Percentiles rank a stretch among this genome's conserved stretches.
Conservation (phyloP, 2,888 invertebrate species). For the Loripinus fragilis region DNA sequence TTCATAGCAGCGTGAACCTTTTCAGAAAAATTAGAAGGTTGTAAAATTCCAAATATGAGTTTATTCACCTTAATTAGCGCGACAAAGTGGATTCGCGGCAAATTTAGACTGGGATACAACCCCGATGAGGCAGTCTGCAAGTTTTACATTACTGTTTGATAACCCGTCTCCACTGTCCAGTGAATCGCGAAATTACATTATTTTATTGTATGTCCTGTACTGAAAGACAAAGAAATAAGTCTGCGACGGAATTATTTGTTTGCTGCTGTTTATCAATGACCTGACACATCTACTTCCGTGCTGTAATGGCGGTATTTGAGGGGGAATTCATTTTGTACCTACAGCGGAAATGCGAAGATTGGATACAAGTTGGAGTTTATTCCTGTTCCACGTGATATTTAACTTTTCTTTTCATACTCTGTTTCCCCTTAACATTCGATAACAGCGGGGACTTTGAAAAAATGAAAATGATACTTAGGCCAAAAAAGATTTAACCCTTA, state of each 20-base stretch:
- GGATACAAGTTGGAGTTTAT: too few species aligned
- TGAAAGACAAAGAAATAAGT: constrained; percentile 10
- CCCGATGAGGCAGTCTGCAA: constrained; percentile 17
- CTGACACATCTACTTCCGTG: constrained; percentile 13
- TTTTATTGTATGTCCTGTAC: constrained; percentile 44
- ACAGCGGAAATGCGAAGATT: too few species aligned
- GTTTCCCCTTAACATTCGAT: too few species aligned
- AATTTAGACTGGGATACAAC: constrained; percentile 14
- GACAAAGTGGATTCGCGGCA: constrained; percentile 53
- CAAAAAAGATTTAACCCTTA: too few species aligned
- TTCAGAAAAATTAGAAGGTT: constrained; percentile 57
- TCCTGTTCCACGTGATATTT: too few species aligned
- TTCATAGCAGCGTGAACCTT: constrained; percentile 56
- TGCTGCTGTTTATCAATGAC: neutral
- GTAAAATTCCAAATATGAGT: constrained; percentile 58
- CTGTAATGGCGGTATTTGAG: neutral
- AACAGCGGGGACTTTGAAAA: too few species aligned
- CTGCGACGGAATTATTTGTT: constrained; percentile 4
- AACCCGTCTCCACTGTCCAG: constrained; percentile 47
- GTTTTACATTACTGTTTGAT: constrained; percentile 57
- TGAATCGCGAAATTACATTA: constrained; percentile 64
- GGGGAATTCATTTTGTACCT: neutral
- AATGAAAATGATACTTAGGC: too few species aligned
- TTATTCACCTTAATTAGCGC: constrained; percentile 53
- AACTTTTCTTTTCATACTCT: too few species aligned